Base-by-base conservation (phyloP, 2,888 invertebrate genomes). In the Troides helena region DNA sequence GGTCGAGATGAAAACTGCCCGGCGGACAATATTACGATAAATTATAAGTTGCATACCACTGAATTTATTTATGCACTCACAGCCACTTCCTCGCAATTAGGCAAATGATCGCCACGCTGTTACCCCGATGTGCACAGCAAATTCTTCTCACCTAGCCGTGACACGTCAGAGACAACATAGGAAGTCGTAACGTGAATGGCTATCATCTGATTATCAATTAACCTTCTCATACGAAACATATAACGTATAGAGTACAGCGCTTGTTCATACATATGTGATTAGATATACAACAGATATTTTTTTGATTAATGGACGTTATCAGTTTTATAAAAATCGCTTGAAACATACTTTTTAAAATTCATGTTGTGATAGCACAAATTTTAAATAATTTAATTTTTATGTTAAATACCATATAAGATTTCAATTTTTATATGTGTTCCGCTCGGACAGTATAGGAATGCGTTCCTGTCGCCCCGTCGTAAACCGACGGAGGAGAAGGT, bases 11-110 rank as follows among this genome's bases (percentile, higher is more conserved):
- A 85, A 84, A 82, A 82, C 81, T 76, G 72, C 76, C 82, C 85
- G 83, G 80, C 76, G 81, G 81, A 85, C 88, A 85, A 85, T 85
- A 86, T 88, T 88, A 87, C 88, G 88, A 89, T 87, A 85, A 88
- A 89, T 83, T 83, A 82, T 80, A 84, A 78, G 78, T 76, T 81
- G 80, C 77, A 81, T 81, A 81, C 76, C 75, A 74, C 75, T 75
- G 75, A 76, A 73, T 79, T 82, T 85, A 86, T 84, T 21, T 50
- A 84, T 83, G 86, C 83, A 62, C 58, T 57, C 60, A 66, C 65
- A 63, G 53, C 59, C 18, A 65, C 71, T 67, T 67, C 72, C 67
- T 70, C 64, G 66, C 71, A 71, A 68, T 23, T 64, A 72, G 73
- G 72, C 69, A 62, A 25, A 58, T 58, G 46, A 46, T 23, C 14